Conservation (phyloP, 2,797 vertebrate species). For the Anguilla megastoma region DNA sequence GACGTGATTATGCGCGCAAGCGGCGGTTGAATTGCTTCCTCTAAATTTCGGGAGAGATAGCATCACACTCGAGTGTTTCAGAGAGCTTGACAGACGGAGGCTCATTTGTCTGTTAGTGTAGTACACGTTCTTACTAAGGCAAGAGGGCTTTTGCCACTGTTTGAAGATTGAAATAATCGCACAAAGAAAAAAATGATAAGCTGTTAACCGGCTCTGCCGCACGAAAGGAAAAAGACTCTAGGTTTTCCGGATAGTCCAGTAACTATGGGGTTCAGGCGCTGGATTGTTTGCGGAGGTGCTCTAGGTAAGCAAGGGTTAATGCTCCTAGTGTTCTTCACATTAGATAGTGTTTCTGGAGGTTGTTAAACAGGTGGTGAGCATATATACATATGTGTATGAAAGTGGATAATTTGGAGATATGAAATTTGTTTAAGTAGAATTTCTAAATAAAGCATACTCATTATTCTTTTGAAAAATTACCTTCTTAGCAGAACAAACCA, state of each 20-base stretch:
- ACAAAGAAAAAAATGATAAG: neutral
- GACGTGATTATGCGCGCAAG: conserved; percentile 56
- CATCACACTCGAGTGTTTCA: conserved; percentile 56
- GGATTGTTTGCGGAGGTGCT: conserved; percentile 74
- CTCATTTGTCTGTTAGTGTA: neutral
- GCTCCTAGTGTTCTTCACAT: neutral
- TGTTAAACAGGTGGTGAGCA: neutral
- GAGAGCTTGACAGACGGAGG: conserved; percentile 27
- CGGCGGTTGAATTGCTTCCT: conserved; percentile 71
- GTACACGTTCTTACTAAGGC: neutral
- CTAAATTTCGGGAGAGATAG: conserved; percentile 60
- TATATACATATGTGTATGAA: neutral
- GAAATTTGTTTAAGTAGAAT: neutral
- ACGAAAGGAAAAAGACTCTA: neutral
- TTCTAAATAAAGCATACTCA: neutral
- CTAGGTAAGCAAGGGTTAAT: conserved; percentile 67
- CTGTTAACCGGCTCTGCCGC: neutral
- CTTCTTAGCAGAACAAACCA: neutral
- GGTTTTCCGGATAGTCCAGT: conserved; percentile 8
- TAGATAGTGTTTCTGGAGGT: neutral
- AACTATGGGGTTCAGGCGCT: conserved; percentile 76
- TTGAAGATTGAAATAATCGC: neutral
- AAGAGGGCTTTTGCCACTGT: neutral
- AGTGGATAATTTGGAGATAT: neutral
- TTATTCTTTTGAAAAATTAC: neutral